phyloP scores from a whole-genome alignment of 2,113 vertebrate species.

The Salvelinus namaycush region DNA sequence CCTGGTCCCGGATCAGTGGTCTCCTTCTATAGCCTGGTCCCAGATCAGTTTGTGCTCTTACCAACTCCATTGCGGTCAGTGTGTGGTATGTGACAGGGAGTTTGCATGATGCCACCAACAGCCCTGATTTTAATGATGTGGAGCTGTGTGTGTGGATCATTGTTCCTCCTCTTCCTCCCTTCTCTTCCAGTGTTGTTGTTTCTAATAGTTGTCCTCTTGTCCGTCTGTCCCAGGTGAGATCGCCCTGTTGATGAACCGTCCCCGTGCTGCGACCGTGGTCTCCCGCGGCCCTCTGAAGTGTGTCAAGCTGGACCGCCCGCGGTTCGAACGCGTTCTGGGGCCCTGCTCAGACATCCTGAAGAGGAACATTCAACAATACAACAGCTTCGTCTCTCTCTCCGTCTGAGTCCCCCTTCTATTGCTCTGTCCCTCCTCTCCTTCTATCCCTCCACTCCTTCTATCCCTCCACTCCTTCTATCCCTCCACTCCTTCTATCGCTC shows the following conservation, averaged over 20 bases:
- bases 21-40: no score
- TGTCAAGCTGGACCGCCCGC: constrained; percentile 95
- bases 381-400: constrained; percentile 94
- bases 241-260: constrained; percentile 96
- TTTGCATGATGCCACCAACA: no score
- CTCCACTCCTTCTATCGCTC: no score
- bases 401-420: not conserved
- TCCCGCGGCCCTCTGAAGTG: constrained; percentile 96
- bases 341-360: constrained; percentile 98
- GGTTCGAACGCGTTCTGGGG: constrained; percentile 94
- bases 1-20: no score
- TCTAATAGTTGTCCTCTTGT: not conserved
- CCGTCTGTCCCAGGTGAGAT: constrained; percentile 85
- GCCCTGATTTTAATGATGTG: no score
- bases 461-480: no score
- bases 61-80: no score
- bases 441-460: not conserved
- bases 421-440: constrained; percentile 11
- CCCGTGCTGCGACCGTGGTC: constrained; percentile 94
- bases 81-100: no score
- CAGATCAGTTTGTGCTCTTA: no score
- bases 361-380: constrained; percentile 99
- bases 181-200: not conserved
- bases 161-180: not conserved
- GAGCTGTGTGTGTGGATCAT: not conserved